Conservation (phyloP, 2,113 vertebrate genomes). For the Passer domesticus region DNA sequence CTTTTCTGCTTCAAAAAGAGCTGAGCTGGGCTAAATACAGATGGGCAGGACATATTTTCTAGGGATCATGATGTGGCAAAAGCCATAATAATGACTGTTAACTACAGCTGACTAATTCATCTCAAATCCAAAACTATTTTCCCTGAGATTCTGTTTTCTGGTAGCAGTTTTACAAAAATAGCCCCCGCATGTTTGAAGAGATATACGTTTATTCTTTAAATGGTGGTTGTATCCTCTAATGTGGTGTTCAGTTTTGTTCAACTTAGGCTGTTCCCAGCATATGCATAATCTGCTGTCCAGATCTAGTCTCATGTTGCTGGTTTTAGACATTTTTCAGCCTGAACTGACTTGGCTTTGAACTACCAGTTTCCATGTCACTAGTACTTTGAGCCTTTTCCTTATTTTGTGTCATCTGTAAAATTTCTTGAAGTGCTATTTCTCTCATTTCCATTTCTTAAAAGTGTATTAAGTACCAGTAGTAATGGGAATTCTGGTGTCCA, state of each 20-base stretch:
- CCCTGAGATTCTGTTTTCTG: background rate
- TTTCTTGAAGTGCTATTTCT: background rate
- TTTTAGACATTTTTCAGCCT: background rate
- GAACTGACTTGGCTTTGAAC: background rate
- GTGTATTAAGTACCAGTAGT: background rate
- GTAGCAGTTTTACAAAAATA: background rate
- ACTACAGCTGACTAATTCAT: background rate
- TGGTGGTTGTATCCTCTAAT: background rate
- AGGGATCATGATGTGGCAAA: background rate
- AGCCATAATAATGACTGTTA: background rate
- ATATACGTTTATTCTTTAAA: background rate
- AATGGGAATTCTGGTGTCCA: background rate
- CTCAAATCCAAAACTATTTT: background rate
- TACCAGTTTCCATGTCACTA: background rate
- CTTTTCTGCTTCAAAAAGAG: background rate
- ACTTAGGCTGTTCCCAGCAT: accelerated
- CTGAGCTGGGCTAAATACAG: background rate
- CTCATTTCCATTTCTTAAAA: background rate
- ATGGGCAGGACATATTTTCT: background rate
- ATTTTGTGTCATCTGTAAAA: background rate
- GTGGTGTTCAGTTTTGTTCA: background rate
- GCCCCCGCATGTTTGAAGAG: background rate
- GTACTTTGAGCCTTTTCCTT: background rate
- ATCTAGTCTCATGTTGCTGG: background rate
- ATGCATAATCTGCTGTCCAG: background rate